Percentiles rank a stretch among this genome's conserved stretches.
Conservation (phyloP, 2,113 vertebrate species). For the Sylvietta virens region DNA sequence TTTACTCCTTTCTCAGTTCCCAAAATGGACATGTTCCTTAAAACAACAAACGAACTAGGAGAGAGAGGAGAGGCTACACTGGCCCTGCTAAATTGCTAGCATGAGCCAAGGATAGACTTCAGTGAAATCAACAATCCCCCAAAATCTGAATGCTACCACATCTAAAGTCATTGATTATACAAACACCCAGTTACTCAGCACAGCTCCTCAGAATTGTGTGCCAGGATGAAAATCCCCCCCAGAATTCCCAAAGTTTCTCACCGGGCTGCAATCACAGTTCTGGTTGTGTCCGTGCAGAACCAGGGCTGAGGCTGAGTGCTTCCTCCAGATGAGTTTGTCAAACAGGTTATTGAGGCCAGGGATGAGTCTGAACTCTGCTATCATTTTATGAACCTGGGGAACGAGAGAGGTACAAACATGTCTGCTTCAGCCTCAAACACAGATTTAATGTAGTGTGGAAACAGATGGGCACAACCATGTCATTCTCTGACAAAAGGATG, state of each 20-base stretch:
- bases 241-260: slow-evolving; percentile 60
- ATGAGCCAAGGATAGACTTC: background rate
- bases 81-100: background rate
- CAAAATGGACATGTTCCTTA: background rate
- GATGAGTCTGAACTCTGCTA: slow-evolving; percentile 94
- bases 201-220: background rate
- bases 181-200: background rate
- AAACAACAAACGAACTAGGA: background rate
- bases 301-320: slow-evolving; percentile 86
- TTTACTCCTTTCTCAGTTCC: background rate
- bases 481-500: background rate
- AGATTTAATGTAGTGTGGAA: background rate
- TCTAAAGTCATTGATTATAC: background rate
- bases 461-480: background rate
- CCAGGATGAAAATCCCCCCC: background rate
- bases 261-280: slow-evolving; percentile 98
- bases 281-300: slow-evolving; percentile 96
- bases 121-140: background rate
- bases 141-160: background rate
- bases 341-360: slow-evolving; percentile 97
- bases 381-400: slow-evolving; percentile 94
- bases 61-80: background rate
- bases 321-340: slow-evolving; percentile 98
- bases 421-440: background rate
- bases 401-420: background rate